Conservation (phyloP, 1,140 invertebrate genomes). For the Lepidurus apus region DNA sequence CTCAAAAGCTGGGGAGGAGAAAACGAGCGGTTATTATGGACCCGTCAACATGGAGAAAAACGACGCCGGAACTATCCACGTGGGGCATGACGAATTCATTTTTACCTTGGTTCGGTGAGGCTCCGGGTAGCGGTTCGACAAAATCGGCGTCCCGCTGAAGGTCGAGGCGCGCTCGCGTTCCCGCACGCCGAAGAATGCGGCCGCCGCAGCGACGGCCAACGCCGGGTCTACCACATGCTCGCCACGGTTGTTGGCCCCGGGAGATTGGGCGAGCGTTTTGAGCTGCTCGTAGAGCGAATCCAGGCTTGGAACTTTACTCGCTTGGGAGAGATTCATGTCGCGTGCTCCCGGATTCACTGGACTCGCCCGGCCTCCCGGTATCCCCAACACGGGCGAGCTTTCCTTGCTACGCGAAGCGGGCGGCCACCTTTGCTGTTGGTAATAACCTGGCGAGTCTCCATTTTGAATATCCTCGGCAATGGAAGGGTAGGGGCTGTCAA, state of each 20-base stretch:
- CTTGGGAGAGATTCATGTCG: too few relatives aligned
- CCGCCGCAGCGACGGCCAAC: conserved; percentile 25
- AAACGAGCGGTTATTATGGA: neutral
- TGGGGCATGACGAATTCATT: neutral
- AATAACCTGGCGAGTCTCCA: neutral
- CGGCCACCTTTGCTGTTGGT: neutral
- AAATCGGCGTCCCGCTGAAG: conserved; percentile 30
- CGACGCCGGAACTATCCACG: neutral
- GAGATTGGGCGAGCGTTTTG: conserved; percentile 30
- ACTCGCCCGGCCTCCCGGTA: neutral
- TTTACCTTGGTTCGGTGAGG: conserved; percentile 26
- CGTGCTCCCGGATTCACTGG: conserved; percentile 8
- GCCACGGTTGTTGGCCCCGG: neutral
- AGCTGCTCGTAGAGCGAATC: conserved; percentile 36
- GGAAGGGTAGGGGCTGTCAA: conserved; percentile 24
- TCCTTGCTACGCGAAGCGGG: neutral
- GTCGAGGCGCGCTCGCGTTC: conserved; percentile 27
- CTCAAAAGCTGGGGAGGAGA: neutral
- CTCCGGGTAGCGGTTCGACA: neutral
- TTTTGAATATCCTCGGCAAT: neutral
- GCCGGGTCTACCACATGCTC: neutral
- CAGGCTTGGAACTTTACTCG: conserved; percentile 34
- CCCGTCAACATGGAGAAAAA: too few relatives aligned
- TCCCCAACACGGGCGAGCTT: neutral
- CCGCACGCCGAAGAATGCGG: conserved; percentile 11